A percentile compares a stretch with the other conserved stretches of the same genome.
These are phyloP conservation scores for Panzeria rudis DNA, from an alignment of 2,888 invertebrate genomes.

Conservation along the genomic window DNA sequence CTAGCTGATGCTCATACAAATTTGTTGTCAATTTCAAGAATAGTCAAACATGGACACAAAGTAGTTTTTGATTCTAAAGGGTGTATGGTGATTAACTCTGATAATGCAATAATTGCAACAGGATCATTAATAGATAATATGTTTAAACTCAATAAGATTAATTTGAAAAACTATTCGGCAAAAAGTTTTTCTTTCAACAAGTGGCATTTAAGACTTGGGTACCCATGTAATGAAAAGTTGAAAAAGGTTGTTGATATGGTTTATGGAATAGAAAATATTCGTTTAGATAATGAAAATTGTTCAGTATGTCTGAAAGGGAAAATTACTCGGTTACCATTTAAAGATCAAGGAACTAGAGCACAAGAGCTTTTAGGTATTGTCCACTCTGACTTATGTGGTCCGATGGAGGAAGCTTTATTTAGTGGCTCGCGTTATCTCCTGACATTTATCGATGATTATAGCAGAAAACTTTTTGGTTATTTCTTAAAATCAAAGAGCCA, in stretches of 20 bases:
- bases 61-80: slow-evolving; percentile 16
- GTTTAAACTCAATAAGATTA: not conserved
- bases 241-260: not conserved
- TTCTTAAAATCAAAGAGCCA: slow-evolving; percentile 47
- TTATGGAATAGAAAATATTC: not conserved
- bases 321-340: not conserved
- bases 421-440: slow-evolving; percentile 3
- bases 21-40: slow-evolving; percentile 8
- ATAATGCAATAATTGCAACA: slow-evolving; percentile 18
- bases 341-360: not conserved
- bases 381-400: slow-evolving; percentile 12
- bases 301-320: not conserved
- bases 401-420: not conserved
- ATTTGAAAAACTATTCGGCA: slow-evolving; percentile 2
- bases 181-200: not conserved
- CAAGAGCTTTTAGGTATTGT: not conserved
- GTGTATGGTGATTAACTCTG: not conserved
- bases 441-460: slow-evolving; percentile 8
- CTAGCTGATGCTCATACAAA: not conserved
- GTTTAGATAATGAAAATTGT: not conserved
- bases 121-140: no score
- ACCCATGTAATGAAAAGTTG: no score
- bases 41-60: slow-evolving; percentile 4
- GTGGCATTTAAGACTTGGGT: not conserved
- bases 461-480: slow-evolving; percentile 18